Evolutionary conservation across 2,113 vertebrate species (phyloP).

Genomic region (Pogona vitticeps): DNA sequence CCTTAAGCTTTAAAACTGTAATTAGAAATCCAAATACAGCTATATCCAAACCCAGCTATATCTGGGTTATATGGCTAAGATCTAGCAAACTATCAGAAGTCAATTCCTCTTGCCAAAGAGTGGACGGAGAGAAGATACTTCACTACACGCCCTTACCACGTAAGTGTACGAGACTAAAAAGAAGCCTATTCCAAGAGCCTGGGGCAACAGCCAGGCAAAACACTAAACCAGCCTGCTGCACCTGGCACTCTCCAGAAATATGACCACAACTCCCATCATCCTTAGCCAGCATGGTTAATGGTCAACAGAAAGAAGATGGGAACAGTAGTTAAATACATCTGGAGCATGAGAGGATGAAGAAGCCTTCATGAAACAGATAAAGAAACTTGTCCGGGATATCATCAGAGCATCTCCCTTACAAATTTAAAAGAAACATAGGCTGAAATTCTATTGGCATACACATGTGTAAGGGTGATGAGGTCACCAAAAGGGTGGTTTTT

Average conservation of each 20-base stretch:
- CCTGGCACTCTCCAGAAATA: background rate
- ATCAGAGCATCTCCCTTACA: background rate
- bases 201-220: background rate
- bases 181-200: background rate
- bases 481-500: no score
- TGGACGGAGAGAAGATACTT: background rate
- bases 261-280: background rate
- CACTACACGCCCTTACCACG: no score
- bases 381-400: background rate
- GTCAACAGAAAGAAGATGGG: no score
- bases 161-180: background rate
- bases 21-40: conserved; percentile 6
- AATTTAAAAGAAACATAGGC: background rate
- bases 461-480: no score
- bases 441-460: no score
- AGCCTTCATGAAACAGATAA: background rate
- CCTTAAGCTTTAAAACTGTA: background rate
- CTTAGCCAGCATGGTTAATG: no score
- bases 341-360: background rate
- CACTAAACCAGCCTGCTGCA: background rate
- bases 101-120: background rate
- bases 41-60: background rate
- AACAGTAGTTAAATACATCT: background rate
- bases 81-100: background rate
- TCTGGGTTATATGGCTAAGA: background rate